These are phyloP conservation scores for Campoletis raptor DNA, from an alignment of 2,888 invertebrate genomes.

Conservation along the genomic window DNA sequence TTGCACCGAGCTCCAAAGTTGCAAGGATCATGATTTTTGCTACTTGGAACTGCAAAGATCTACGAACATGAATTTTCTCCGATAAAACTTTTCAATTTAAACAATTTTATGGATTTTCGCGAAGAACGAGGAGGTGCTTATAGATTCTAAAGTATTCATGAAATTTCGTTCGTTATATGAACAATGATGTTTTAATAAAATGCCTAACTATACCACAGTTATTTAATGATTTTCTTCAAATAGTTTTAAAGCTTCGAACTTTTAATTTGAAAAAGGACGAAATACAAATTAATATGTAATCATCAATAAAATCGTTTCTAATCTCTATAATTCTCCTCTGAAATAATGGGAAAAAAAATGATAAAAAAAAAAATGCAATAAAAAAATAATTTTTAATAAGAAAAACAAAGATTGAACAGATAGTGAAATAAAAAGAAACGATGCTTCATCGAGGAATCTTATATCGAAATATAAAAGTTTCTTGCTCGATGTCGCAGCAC, in stretches of 20 bases:
- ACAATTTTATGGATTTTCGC: not conserved
- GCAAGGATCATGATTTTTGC: too few relatives aligned
- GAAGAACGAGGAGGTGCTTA: not conserved
- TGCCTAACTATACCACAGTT: too few relatives aligned
- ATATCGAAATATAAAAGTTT: slow-evolving; percentile 62
- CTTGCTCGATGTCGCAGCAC: slow-evolving; percentile 31
- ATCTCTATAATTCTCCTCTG: too few relatives aligned
- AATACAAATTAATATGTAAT: too few relatives aligned
- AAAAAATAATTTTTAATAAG: slow-evolving; percentile 23
- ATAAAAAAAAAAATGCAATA: not conserved
- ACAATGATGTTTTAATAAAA: too few relatives aligned
- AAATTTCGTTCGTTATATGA: too few relatives aligned
- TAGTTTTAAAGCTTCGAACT: too few relatives aligned
- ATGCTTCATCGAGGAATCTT: slow-evolving; percentile 39
- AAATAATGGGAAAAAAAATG: not conserved
- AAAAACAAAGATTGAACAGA: not conserved
- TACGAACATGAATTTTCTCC: not conserved
- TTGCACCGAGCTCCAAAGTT: too few relatives aligned
- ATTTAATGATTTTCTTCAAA: too few relatives aligned
- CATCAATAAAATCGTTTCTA: too few relatives aligned
- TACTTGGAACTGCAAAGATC: too few relatives aligned
- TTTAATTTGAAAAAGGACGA: too few relatives aligned
- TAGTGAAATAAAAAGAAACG: slow-evolving; percentile 22
- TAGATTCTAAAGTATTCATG: not conserved
- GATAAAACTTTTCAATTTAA: not conserved